Percentiles rank a stretch among this genome's conserved stretches.
Evolutionary conservation across 2,888 invertebrate genomes (phyloP).

Genomic region (Dorcus parallelipipedus): DNA sequence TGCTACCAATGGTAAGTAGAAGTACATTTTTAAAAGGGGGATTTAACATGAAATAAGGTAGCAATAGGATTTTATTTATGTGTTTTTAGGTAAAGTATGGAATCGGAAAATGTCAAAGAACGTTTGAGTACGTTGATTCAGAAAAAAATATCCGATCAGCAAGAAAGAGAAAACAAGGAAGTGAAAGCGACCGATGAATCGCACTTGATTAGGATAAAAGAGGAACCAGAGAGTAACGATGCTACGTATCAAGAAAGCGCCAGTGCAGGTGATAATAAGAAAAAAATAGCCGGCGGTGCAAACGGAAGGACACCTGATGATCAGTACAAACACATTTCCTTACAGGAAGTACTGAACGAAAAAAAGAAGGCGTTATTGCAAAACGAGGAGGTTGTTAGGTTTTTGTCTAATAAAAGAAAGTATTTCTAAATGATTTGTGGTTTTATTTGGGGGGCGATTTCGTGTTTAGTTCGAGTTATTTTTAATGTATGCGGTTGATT

Average conservation of each 20-base stretch:
- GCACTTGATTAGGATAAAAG: constrained; percentile 4
- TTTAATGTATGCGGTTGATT: not conserved
- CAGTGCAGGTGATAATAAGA: not conserved
- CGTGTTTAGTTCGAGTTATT: not conserved
- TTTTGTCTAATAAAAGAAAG: constrained; percentile 29
- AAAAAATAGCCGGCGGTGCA: not conserved
- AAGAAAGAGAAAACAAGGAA: constrained; percentile 25
- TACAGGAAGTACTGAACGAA: constrained; percentile 33
- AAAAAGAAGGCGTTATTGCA: constrained; percentile 32
- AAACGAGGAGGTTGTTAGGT: constrained; percentile 30
- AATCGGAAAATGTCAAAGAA: constrained; percentile 32
- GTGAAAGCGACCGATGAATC: constrained; percentile 11
- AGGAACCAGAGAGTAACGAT: constrained; percentile 8
- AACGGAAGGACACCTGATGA: constrained; percentile 15
- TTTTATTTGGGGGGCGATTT: constrained; percentile 3
- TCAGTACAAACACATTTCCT: constrained; percentile 26
- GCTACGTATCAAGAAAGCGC: constrained; percentile 4
- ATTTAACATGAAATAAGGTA: no score
- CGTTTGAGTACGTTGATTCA: constrained; percentile 30
- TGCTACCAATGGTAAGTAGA: no score
- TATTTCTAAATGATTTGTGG: constrained; percentile 4
- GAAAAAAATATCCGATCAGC: constrained; percentile 30
- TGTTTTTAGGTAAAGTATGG: constrained; percentile 22
- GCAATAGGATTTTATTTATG: no score
- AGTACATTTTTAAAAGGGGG: no score